Evolutionary conservation across 2,888 invertebrate species (phyloP).

Genomic region (Tanytarsus gracilentus): DNA sequence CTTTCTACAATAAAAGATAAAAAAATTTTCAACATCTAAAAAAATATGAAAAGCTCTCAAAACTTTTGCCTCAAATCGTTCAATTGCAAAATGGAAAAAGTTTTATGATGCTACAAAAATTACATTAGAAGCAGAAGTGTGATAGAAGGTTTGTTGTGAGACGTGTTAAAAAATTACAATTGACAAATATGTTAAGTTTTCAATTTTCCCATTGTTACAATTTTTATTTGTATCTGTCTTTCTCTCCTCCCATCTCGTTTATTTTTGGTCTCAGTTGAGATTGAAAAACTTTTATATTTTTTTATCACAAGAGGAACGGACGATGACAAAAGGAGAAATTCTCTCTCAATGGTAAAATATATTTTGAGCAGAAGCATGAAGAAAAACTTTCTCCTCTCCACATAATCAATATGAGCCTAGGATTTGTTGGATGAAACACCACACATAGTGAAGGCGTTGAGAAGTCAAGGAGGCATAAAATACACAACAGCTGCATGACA

Average conservation of each 20-base stretch:
- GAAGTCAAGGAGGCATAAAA: too few relatives aligned
- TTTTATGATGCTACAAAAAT: constrained; percentile 23
- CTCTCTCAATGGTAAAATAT: too few relatives aligned
- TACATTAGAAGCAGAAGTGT: neutral
- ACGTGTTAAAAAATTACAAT: constrained; percentile 28
- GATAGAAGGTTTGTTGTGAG: neutral
- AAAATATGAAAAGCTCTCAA: constrained; percentile 25
- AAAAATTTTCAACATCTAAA: too few relatives aligned
- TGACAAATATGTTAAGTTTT: constrained; percentile 28
- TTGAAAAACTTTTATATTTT: constrained; percentile 15
- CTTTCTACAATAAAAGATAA: too few relatives aligned
- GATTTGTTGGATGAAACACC: too few relatives aligned
- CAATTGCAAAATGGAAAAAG: constrained; percentile 21
- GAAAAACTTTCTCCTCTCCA: neutral
- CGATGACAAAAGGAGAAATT: neutral
- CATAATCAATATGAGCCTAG: too few relatives aligned
- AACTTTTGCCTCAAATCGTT: constrained; percentile 14
- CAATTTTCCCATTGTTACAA: neutral
- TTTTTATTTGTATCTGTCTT: neutral
- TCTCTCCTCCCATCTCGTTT: neutral
- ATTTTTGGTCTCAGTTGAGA: neutral
- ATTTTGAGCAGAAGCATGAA: too few relatives aligned
- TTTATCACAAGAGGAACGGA: neutral
- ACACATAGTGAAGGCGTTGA: too few relatives aligned
- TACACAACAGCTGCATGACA: constrained; percentile 4